Evolutionary conservation across 2,888 invertebrate species (phyloP), one percentile per base, ranked within the genome.

Genomic region (Molorchus minor): DNA sequence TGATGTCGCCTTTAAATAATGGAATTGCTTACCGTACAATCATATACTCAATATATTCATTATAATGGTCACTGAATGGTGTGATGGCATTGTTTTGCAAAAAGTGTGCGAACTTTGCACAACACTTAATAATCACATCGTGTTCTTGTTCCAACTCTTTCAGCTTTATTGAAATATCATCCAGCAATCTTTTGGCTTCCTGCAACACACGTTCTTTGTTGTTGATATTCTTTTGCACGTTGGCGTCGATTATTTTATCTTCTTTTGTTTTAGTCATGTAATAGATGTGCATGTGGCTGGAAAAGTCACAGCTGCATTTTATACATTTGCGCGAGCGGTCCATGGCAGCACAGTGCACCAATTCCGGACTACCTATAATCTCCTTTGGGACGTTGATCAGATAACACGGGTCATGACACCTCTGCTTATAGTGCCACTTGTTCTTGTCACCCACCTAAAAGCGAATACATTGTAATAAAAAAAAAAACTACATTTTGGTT

Each of bases 391-490:
- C 73, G 56, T 75, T 76, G 7, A 20, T 66, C n/a, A 79, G 63
- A 54, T 73, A 74, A 54, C 78, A 79, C 1, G 77, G 78, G 64
- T 77, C 74, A 49, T 77, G 78, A 40, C 79, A 79, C 56, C 74
- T 61, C 38, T 75, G 73, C 52, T 71, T 73, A 59, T 77, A 79
- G 56, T 78, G 74, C 61, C 68, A 72, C 54, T 72, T 73, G 16
- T 71, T 72, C n/a, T 68, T 64, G 17, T 66, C 70, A 1, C 62
- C 73, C 2, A 77, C 68, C 76, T 76, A 35, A n/a, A n/a, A n/a
- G n/a, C n/a, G n/a, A n/a, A n/a, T n/a, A n/a, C n/a, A n/a, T n/a
- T n/a, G n/a, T n/a, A n/a, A n/a, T n/a, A n/a, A n/a, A n/a, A n/a
- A n/a, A n/a, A n/a, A n/a, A n/a, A n/a, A n/a, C n/a, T n/a, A n/a